Evolutionary conservation across 2,797 vertebrate genomes (phyloP), one percentile per base, ranked within the genome.

Genomic region (Halcyon chelicuti): DNA sequence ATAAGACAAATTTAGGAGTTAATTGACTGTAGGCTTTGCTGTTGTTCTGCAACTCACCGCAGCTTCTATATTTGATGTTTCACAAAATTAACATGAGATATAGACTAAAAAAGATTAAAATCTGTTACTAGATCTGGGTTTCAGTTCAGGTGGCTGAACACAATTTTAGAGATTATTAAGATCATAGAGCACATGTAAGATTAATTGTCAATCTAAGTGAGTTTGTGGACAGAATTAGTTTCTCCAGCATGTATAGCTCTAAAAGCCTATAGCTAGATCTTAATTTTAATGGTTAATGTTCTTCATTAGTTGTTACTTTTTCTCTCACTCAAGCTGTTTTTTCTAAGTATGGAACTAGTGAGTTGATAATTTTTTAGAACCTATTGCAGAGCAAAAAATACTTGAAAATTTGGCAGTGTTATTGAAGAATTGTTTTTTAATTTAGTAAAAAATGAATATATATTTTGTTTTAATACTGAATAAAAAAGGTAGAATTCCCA

Each of bases 221-320:
- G 25, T 81, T 94, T 95, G 54, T 92, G 61, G 65, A 72, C 76
- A 77, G 67, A 91, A 83, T 72, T 77, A 21, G 61, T 74, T 55
- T 94, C 88, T 54, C 94, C 71, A 77, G 71, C 76, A 37, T 31
- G 22, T 65, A 23, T 49, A 46, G 15, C 44, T 95, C 29, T 58
- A 84, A 86, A 40, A 81, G 13, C 21, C 35, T 31, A 14, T 37
- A 76, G 52, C 60, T 75, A 72, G 65, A 67, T 68, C 21, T 20
- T 84, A 33, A 76, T 86, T 94, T 84, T 75, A 81, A 57, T 54
- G 70, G 78, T 90, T 95, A 75, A 35, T 84, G 26, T 49, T 91
- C 57, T 93, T 87, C 28, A 57, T 87, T 77, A 93, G 63, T 51
- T 96, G 37, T 86, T 96, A 96, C 49, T 78, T 85, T 94, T 94